Evolutionary conservation across 2,113 vertebrate genomes (phyloP).

Genomic region (Stegostoma tigrinum): DNA sequence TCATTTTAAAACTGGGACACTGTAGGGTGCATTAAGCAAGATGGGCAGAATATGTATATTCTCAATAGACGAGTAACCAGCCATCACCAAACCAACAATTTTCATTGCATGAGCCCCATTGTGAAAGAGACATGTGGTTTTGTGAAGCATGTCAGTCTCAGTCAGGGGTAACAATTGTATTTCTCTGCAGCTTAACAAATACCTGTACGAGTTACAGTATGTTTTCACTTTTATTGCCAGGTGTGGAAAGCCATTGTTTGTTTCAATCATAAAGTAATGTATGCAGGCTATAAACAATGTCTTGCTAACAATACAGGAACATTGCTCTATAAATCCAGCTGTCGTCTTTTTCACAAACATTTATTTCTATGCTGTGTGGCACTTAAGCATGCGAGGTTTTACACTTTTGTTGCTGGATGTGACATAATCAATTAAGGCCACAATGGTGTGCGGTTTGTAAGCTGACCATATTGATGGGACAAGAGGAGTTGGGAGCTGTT

Average conservation of each 20-base stretch:
- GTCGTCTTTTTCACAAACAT: neutral
- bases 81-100: neutral
- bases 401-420: neutral
- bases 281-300: neutral
- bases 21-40: neutral
- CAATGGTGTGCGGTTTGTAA: neutral
- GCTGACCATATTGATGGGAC: neutral
- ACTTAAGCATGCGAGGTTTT: neutral
- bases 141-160: neutral
- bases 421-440: neutral
- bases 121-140: neutral
- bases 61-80: neutral
- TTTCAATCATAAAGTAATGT: neutral
- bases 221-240: neutral
- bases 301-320: neutral
- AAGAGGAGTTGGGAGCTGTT: neutral
- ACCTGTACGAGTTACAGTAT: neutral
- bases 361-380: neutral
- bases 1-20: neutral
- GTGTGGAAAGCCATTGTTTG: neutral
- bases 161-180: neutral
- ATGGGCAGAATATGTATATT: neutral
- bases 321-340: neutral
- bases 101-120: neutral
- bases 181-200: neutral